Conservation (phyloP, 1,140 invertebrate genomes). For the Batillaria attramentaria region DNA sequence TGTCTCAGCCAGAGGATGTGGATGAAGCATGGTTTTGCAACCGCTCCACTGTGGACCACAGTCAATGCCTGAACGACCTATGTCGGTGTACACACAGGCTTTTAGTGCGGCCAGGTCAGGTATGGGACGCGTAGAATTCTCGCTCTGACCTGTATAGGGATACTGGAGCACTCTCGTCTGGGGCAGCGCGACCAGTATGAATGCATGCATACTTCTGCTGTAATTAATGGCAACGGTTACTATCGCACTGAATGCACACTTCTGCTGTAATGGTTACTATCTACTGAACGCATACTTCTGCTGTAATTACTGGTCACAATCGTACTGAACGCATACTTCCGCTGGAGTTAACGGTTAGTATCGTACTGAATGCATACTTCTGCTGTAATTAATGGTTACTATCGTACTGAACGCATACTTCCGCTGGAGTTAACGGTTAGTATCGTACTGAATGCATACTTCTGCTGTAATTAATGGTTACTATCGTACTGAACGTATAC, state of each 20-base stretch:
- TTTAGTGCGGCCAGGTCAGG: background rate
- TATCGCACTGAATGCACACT: background rate
- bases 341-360: background rate
- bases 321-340: background rate
- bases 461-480: background rate
- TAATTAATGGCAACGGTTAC: background rate
- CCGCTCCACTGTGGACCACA: conserved; percentile 6
- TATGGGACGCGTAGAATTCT: too few relatives aligned
- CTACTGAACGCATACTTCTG: background rate
- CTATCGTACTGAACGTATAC: background rate
- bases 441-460: background rate
- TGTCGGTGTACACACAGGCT: background rate
- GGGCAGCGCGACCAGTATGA: background rate
- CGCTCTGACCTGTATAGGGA: too few relatives aligned
- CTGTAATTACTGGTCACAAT: background rate
- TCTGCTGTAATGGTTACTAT: background rate
- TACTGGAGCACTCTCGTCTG: background rate
- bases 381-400: background rate
- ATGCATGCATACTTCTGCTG: background rate
- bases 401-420: background rate
- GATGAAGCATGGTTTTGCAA: conserved; percentile 28
- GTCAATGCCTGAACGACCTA: too few relatives aligned
- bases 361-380: background rate
- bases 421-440: background rate
- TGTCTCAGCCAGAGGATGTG: conserved; percentile 30